A percentile compares a stretch with the other conserved stretches of the same genome.
Evolutionary conservation across 2,113 vertebrate species (phyloP).

Genomic region (Eira barbara): DNA sequence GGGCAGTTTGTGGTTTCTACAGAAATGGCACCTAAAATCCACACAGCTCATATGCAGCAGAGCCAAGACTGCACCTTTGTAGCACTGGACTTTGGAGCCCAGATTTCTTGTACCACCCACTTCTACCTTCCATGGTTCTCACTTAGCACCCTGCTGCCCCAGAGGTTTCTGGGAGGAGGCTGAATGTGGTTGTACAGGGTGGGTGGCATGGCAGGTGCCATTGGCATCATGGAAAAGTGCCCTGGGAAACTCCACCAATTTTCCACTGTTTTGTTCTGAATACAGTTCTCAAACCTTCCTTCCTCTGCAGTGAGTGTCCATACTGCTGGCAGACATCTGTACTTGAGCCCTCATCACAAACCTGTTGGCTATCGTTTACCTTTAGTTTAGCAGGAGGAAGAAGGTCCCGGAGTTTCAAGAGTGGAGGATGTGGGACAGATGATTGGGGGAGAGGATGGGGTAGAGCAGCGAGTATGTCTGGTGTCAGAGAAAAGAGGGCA

Average conservation of each 20-base stretch:
- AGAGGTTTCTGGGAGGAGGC: neutral
- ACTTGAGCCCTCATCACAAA: neutral
- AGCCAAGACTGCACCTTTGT: rapidly evolving
- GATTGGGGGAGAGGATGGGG: neutral
- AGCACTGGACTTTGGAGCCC: neutral
- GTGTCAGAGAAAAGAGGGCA: neutral
- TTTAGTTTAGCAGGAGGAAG: neutral
- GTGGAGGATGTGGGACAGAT: neutral
- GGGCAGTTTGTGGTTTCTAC: neutral
- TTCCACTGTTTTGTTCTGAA: neutral
- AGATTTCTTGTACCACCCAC: rapidly evolving
- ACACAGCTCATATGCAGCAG: rapidly evolving
- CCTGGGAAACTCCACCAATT: rapidly evolving
- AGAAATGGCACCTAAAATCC: neutral
- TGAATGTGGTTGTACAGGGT: neutral
- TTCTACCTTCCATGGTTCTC: neutral
- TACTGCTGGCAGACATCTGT: neutral
- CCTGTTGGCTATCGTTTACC: no score
- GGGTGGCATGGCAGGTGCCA: no score
- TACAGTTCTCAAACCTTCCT: neutral
- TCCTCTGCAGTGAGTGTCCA: neutral
- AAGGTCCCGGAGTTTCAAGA: neutral
- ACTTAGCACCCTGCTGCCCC: neutral
- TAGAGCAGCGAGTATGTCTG: neutral
- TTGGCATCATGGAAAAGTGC: neutral